Base-by-base conservation (phyloP, 1,140 invertebrate genomes). In the Triops cancriformis region DNA sequence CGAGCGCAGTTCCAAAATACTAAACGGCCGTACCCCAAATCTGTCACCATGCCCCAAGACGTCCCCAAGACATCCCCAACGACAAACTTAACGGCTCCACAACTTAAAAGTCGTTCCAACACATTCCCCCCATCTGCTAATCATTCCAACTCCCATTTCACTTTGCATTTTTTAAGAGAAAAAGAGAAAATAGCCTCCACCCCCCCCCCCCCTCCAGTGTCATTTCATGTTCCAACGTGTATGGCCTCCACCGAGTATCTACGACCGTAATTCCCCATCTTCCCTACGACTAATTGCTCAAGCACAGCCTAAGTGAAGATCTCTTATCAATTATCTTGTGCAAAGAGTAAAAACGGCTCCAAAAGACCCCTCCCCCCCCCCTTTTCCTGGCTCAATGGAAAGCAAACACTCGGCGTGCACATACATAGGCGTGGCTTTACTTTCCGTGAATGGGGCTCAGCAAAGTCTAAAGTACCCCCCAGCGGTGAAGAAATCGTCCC, bases 261-360 rank as follows among this genome's bases (percentile, higher is more conserved):
- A 23, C 51, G 18, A n/a, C 51, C 23, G n/a, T 23, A 64, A 64
- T 5, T 64, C 23, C 43, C 51, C 51, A 64, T 64, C 51, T 64
- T 14, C 51, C 23, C 23, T 64, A 64, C 51, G 31, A 37, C 51
- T 64, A 64, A 64, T 64, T 64, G 51, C n/a, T 64, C 23, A 23
- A 23, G 51, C 14, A 64, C 10, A 64, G 51, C 14, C 14, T 6
- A 64, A 64, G 14, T 23, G 18, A 1, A 64, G 51, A 64, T 11
- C n/a, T 18, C 51, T 64, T 64, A 64, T 64, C 51, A 64, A 64
- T 64, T 64, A 64, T 64, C 51, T 64, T 64, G 51, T n/a, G 51
- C 51, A 23, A 64, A 64, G 51, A 64, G 23, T 64, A 64, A 64
- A 64, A 64, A 64, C 51, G 51, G 51, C 51, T 64, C 51, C 14